Evolutionary conservation across 2,888 invertebrate species (phyloP).

Genomic region (Abrostola triplasia): DNA sequence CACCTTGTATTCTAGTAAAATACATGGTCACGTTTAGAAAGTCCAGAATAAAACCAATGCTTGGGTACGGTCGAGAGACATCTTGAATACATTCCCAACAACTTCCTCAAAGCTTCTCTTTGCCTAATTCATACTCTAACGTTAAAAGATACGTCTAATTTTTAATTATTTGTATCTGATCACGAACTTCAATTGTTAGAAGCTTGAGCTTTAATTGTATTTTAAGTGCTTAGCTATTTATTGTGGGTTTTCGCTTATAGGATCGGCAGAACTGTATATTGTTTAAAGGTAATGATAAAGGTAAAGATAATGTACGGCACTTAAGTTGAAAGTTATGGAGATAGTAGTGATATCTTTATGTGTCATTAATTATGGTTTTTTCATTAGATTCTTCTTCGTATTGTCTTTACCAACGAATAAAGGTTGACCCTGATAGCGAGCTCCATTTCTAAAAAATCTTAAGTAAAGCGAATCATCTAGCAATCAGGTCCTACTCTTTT

Average conservation of each 20-base stretch:
- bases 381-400: too few relatives aligned
- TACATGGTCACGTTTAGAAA: too few relatives aligned
- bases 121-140: background rate
- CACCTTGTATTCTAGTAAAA: too few relatives aligned
- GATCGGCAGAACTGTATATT: background rate
- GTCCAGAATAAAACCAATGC: too few relatives aligned
- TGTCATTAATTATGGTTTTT: too few relatives aligned
- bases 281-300: background rate
- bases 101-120: background rate
- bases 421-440: too few relatives aligned
- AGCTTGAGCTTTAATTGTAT: conserved; percentile 33
- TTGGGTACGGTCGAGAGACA: background rate
- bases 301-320: background rate
- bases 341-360: too few relatives aligned
- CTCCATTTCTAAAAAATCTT: too few relatives aligned
- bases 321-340: too few relatives aligned
- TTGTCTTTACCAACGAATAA: too few relatives aligned
- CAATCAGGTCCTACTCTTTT: too few relatives aligned
- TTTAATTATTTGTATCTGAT: conserved; percentile 53
- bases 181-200: conserved; percentile 43
- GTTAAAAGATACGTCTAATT: conserved; percentile 11
- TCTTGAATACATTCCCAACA: background rate
- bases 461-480: too few relatives aligned
- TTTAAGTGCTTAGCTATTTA: conserved; percentile 22
- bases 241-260: background rate